These are phyloP conservation scores for Montifringilla adamsi DNA, from an alignment of 2,113 vertebrate genomes.

Conservation along the genomic window DNA sequence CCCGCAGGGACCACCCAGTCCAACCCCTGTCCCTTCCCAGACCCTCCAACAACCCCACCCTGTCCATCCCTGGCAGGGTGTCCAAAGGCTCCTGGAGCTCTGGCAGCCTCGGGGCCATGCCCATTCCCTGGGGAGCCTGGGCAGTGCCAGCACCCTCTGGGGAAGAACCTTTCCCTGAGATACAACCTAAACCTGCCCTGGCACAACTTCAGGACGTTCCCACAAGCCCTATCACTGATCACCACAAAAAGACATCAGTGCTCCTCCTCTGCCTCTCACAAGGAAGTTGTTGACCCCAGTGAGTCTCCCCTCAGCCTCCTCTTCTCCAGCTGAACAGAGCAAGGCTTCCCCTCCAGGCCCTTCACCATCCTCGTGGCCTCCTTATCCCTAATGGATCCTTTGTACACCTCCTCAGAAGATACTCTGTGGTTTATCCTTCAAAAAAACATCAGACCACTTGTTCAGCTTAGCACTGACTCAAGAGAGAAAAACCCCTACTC, in stretches of 20 bases:
- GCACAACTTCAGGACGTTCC: neutral
- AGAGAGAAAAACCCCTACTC: neutral
- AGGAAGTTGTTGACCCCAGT: neutral
- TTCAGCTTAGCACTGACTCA: neutral
- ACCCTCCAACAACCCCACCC: neutral
- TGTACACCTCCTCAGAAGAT: neutral
- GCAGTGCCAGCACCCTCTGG: neutral
- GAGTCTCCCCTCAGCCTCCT: neutral
- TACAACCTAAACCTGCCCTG: neutral
- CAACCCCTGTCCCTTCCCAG: fast-evolving
- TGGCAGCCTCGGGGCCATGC: fast-evolving
- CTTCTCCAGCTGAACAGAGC: neutral
- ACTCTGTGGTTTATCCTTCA: neutral
- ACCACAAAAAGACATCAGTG: neutral
- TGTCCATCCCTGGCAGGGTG: fast-evolving
- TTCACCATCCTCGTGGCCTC: neutral
- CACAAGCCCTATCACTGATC: neutral
- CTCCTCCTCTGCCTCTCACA: neutral
- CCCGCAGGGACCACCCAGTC: fast-evolving
- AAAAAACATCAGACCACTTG: neutral
- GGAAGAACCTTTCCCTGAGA: fast-evolving
- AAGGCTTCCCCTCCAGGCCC: neutral
- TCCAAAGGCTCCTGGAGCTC: neutral
- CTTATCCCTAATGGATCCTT: neutral
- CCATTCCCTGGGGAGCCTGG: neutral